These are phyloP conservation scores for Sorex araneus DNA, from an alignment of 2,113 vertebrate species.

Conservation along the genomic window DNA sequence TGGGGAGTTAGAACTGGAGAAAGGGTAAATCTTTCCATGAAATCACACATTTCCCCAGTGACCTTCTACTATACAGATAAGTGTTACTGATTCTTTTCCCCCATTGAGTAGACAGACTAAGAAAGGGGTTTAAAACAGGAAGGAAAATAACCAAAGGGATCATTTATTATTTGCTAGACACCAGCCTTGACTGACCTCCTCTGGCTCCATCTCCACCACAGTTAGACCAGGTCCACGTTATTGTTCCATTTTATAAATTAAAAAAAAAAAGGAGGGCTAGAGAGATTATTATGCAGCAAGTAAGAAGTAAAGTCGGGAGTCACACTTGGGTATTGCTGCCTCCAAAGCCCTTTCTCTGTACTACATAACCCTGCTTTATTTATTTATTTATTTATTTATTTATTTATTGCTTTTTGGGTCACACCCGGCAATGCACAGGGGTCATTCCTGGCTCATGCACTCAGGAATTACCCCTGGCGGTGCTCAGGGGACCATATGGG, in stretches of 20 bases:
- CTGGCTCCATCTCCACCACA: neutral
- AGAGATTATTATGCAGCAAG: neutral
- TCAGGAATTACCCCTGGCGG: no score
- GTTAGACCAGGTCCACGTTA: neutral
- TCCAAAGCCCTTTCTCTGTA: neutral
- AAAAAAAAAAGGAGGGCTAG: neutral
- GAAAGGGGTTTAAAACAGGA: neutral
- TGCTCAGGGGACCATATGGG: no score
- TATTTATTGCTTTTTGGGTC: no score
- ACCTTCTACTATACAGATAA: neutral
- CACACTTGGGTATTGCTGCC: neutral
- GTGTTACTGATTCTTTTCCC: neutral
- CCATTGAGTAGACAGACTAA: neutral
- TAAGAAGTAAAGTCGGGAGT: neutral
- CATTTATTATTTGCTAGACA: neutral
- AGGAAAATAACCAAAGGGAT: neutral
- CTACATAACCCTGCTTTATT: neutral
- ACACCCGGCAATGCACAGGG: no score
- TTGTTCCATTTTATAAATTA: neutral
- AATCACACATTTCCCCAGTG: neutral
- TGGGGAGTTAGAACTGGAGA: neutral
- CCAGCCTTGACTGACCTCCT: neutral
- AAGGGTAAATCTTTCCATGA: neutral
- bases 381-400: no score
- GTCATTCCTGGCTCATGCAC: no score